phyloP scores from a whole-genome alignment of 2,888 invertebrate genomes.

The Cremastobaeus sp. region DNA sequence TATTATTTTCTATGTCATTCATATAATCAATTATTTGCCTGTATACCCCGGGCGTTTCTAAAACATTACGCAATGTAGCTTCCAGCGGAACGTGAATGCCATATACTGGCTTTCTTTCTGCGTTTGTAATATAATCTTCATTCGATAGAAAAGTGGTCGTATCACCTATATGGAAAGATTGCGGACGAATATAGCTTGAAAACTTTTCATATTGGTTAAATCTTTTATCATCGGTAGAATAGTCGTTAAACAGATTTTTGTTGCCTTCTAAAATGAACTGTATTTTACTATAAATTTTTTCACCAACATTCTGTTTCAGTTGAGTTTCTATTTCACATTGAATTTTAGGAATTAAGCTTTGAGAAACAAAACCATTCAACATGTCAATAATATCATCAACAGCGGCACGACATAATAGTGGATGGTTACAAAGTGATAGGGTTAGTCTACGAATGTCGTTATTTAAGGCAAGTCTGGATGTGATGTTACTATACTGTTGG shows the following conservation, averaged over 20 bases:
- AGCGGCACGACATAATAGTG: not conserved
- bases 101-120: no score
- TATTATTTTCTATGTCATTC: no score
- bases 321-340: not conserved
- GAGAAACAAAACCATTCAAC: not conserved
- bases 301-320: not conserved
- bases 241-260: constrained; percentile 33
- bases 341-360: not conserved
- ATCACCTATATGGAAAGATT: no score
- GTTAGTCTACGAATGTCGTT: not conserved
- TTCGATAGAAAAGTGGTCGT: no score
- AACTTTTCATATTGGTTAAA: constrained; percentile 2
- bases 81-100: no score
- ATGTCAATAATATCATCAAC: not conserved
- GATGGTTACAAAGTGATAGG: not conserved
- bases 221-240: constrained; percentile 40
- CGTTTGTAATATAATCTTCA: no score
- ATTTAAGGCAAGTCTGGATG: not conserved
- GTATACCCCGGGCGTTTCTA: no score
- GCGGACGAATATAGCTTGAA: no score
- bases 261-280: constrained; percentile 35
- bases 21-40: no score
- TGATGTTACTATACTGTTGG: no score
- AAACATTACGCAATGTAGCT: no score
- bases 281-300: not conserved